These are phyloP conservation scores for Tragelaphus strepsiceros DNA, from an alignment of 2,113 vertebrate species.

Conservation along the genomic window DNA sequence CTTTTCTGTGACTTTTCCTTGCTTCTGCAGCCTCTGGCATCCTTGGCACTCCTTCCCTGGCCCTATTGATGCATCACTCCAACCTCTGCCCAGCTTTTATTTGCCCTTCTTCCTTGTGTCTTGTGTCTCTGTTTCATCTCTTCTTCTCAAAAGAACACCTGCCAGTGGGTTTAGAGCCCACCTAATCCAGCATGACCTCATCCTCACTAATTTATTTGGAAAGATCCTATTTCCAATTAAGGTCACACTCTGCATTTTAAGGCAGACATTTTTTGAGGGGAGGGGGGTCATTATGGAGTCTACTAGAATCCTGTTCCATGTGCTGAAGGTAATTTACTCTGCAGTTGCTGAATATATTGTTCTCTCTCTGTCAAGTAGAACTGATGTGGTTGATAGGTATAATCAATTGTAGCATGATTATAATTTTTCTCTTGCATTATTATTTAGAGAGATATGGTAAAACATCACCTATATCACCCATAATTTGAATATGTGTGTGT, in stretches of 20 bases:
- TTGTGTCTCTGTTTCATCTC: background rate
- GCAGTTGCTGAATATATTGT: background rate
- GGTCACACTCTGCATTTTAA: background rate
- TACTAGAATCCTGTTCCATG: background rate
- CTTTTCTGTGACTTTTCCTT: background rate
- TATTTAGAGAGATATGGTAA: background rate
- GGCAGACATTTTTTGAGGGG: background rate
- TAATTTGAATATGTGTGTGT: background rate
- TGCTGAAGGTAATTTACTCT: background rate
- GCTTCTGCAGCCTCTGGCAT: background rate
- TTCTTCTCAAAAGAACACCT: background rate
- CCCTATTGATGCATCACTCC: background rate
- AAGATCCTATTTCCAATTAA: background rate
- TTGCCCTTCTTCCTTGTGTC: background rate
- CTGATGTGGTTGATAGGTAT: background rate
- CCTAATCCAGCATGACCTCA: background rate
- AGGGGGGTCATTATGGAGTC: background rate
- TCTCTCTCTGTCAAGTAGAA: background rate
- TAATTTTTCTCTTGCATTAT: background rate
- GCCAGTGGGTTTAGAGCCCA: background rate
- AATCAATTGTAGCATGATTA: background rate
- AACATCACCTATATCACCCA: background rate
- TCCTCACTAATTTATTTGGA: background rate
- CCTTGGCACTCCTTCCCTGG: background rate
- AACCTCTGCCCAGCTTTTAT: background rate